Conservation (phyloP, 1,140 invertebrate genomes). For the Hydropsyche tenuis region DNA sequence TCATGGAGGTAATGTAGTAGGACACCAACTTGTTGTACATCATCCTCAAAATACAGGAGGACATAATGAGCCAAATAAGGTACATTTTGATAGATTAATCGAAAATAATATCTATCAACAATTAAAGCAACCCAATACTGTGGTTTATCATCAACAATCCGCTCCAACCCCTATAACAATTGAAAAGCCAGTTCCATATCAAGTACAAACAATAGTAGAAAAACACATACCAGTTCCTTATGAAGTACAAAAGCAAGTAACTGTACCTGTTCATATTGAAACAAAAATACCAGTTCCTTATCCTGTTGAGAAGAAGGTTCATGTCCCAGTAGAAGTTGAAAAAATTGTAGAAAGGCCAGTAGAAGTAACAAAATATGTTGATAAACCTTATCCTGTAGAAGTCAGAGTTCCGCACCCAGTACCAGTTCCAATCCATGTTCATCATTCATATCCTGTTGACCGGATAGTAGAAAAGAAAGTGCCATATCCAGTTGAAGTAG, state of each 20-base stretch:
- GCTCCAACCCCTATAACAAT: slow-evolving; percentile 53
- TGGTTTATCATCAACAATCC: background rate
- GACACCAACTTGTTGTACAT: background rate
- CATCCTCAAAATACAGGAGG: slow-evolving; percentile 14
- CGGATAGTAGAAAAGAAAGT: slow-evolving; percentile 64
- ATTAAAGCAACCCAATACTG: background rate
- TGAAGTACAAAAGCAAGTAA: slow-evolving; percentile 62
- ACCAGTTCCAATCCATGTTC: slow-evolving; percentile 59
- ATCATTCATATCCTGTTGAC: slow-evolving; percentile 60
- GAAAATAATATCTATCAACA: slow-evolving; percentile 29
- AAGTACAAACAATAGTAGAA: slow-evolving; percentile 63
- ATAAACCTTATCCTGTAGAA: slow-evolving; percentile 63
- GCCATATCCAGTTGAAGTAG: slow-evolving; percentile 63
- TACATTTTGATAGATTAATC: slow-evolving; percentile 9
- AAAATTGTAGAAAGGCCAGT: slow-evolving; percentile 66
- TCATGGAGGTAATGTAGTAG: background rate
- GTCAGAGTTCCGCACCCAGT: slow-evolving; percentile 61
- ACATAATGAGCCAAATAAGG: background rate
- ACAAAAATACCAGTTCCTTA: slow-evolving; percentile 55
- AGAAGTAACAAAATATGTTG: slow-evolving; percentile 63
- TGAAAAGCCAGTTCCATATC: slow-evolving; percentile 58
- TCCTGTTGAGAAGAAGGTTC: slow-evolving; percentile 57
- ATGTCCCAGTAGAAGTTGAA: slow-evolving; percentile 62
- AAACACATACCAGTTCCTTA: slow-evolving; percentile 63
- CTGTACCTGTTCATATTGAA: slow-evolving; percentile 60